Conservation (phyloP, 2,888 invertebrate genomes). For the Antheraea yamamai region DNA sequence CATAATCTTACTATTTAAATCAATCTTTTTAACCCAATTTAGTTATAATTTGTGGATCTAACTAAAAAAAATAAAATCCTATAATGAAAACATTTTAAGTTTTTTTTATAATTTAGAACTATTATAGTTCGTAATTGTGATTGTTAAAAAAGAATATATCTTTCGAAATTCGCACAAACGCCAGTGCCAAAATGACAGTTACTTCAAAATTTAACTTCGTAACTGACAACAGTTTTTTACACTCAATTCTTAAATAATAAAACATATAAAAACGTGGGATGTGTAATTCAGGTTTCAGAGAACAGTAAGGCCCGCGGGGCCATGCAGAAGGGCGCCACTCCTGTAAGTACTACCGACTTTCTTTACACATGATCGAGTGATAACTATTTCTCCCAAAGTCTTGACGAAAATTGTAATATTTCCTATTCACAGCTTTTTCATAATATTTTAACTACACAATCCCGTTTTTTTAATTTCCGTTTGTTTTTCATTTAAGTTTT, state of each 20-base stretch:
- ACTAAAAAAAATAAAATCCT: not conserved
- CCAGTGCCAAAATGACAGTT: conserved; percentile 10
- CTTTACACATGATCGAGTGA: not conserved
- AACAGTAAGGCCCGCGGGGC: conserved; percentile 50
- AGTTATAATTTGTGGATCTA: too few species aligned
- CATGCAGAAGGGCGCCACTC: conserved; percentile 51
- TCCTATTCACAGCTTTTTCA: not conserved
- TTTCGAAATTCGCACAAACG: conserved; percentile 3
- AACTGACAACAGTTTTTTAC: conserved; percentile 16
- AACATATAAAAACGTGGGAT: conserved; percentile 16
- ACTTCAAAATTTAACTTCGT: conserved; percentile 19
- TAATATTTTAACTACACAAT: too few species aligned
- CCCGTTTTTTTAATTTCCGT: too few species aligned
- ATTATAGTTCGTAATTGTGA: not conserved
- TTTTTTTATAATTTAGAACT: not conserved
- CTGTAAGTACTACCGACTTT: conserved; percentile 43
- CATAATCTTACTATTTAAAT: too few species aligned
- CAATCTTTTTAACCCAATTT: too few species aligned
- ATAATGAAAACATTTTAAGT: not conserved
- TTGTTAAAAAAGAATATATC: not conserved
- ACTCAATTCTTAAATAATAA: conserved; percentile 16
- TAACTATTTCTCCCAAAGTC: not conserved
- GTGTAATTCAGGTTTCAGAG: conserved; percentile 45
- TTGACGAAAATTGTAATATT: not conserved
- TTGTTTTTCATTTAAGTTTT: conserved; percentile 25